Evolutionary conservation across 2,113 vertebrate genomes (phyloP).

Genomic region (Pterocles gutturalis): DNA sequence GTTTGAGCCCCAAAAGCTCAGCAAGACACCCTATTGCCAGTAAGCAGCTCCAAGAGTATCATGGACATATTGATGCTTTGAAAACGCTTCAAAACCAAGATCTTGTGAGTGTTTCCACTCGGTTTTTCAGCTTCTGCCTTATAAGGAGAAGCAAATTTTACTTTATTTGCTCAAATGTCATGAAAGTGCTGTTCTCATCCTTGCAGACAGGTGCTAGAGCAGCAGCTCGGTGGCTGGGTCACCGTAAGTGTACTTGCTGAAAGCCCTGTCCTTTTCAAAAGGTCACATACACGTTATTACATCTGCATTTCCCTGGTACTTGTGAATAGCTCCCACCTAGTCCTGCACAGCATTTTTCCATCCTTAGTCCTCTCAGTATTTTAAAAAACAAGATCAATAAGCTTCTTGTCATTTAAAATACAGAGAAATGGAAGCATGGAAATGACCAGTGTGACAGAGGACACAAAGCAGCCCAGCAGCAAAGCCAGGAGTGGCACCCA

Average conservation of each 20-base stretch:
- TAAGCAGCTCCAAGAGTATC: background rate
- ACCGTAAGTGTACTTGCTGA: background rate
- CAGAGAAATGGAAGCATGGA: background rate
- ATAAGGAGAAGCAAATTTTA: background rate
- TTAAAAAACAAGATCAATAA: background rate
- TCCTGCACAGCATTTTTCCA: background rate
- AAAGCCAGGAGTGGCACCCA: background rate
- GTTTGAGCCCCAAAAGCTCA: background rate
- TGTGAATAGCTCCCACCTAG: background rate
- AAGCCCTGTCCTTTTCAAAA: background rate
- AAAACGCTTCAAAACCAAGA: background rate
- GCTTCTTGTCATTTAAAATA: background rate
- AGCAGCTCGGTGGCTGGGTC: background rate
- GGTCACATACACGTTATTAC: background rate
- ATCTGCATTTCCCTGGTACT: background rate
- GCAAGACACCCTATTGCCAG: background rate
- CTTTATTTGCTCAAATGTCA: background rate
- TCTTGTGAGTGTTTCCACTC: background rate
- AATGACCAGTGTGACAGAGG: background rate
- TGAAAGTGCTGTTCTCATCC: background rate
- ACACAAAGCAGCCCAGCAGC: background rate
- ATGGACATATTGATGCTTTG: fast-evolving
- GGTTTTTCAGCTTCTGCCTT: background rate
- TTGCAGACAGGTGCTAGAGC: background rate
- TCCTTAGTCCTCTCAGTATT: background rate